Evolutionary conservation across 2,888 invertebrate genomes (phyloP).

Genomic region (Pterobdella sp.): DNA sequence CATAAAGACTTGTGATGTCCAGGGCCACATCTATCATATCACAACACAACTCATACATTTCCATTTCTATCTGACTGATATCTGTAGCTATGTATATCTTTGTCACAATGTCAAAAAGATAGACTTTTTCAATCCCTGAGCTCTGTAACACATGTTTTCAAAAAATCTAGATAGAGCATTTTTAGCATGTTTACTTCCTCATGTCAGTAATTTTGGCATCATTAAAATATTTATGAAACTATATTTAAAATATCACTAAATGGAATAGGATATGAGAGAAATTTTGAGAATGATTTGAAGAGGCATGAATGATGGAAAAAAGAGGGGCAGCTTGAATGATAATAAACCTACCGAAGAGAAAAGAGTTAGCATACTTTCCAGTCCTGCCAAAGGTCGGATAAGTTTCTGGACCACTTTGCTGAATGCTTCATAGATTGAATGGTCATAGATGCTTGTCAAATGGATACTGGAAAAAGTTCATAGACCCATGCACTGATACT

Average conservation of each 20-base stretch:
- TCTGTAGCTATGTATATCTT: slow-evolving; percentile 98
- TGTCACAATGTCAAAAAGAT: slow-evolving; percentile 92
- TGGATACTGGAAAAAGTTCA: slow-evolving; percentile 66
- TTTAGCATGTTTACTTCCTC: not conserved
- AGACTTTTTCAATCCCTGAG: slow-evolving; percentile 97
- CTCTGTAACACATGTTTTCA: too few relatives aligned
- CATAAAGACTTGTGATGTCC: slow-evolving; percentile 96
- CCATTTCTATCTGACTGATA: slow-evolving; percentile 98
- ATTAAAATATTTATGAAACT: too few relatives aligned
- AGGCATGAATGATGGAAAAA: too few relatives aligned
- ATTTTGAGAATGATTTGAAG: too few relatives aligned
- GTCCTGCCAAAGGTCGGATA: slow-evolving; percentile 88
- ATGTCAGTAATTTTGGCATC: not conserved
- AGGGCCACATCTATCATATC: slow-evolving; percentile 99
- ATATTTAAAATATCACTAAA: too few relatives aligned
- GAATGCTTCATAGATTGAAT: slow-evolving; percentile 99
- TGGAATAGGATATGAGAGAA: too few relatives aligned
- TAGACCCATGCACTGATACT: slow-evolving; percentile 9
- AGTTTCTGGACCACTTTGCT: slow-evolving; percentile 98
- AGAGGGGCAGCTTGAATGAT: not conserved
- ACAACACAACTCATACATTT: slow-evolving; percentile 97
- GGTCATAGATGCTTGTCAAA: slow-evolving; percentile 96
- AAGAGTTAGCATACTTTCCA: slow-evolving; percentile 93
- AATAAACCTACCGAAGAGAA: slow-evolving; percentile 75
- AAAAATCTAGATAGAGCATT: slow-evolving; percentile 3